Evolutionary conservation across 23 tunicate genomes (phyloP), one percentile per base, ranked within the genome.

Genomic region (Ascidia mentula): DNA sequence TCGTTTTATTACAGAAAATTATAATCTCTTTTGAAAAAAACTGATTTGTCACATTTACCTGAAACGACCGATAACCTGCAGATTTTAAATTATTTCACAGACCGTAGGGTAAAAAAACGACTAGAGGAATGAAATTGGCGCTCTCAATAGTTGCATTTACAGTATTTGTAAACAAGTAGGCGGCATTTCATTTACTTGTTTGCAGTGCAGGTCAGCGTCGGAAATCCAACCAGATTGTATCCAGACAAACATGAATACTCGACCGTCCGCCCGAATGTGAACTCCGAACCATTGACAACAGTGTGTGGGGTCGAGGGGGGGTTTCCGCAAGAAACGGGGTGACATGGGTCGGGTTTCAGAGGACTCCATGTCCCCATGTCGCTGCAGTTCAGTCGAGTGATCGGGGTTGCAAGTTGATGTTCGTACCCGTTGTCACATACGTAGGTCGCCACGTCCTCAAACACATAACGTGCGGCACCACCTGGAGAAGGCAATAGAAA

Each of bases 261-360:
- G 26, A 82, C 83, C 35, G 45, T 88, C 20, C 36, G 35, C 22
- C 69, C 72, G 40, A 60, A 87, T 31, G 80, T 76, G 59, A 38
- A 69, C 18, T 31, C 72, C 1, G 36, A 22, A 17, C 82, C 82
- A n/a, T 20, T 30, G 40, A 75, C 22, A 39, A 26, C 9, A 37
- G 75, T 28, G 36, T 88, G 87, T 4, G 31, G 38, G 15, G 80
- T 34, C 22, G 15, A 12, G 26, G 78, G 70, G 15, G 92, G 98
- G 9, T 36, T 45, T 0, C 87, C 93, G 40, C 98, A 93, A 70
- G 78, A 46, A 31, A 88, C 80, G 1, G 87, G 93, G 13, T 28
- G 40, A 78, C 93, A 88, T 32, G 69, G 46, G 31, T 82, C 82
- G 1, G 74, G 87, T 15, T 37, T 8, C 1, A 32, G 72, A 13